Conservation (phyloP, 2,888 invertebrate species). For the Acholoe squamosa region DNA sequence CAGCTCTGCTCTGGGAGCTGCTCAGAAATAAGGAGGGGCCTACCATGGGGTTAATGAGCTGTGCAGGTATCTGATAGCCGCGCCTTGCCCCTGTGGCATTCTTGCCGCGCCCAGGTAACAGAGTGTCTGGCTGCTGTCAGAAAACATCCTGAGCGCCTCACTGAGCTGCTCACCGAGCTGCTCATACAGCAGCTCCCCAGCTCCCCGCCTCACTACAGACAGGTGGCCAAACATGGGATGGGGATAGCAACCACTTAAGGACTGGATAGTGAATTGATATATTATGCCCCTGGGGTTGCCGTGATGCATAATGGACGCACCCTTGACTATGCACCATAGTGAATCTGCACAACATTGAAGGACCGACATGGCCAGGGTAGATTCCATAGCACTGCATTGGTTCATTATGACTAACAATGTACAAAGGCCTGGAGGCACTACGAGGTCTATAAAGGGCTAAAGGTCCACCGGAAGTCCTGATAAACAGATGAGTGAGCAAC, state of each 20-base stretch:
- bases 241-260: neutral
- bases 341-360: too few relatives aligned
- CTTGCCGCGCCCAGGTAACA: conserved; percentile 26
- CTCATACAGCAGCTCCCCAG: neutral
- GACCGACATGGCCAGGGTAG: too few relatives aligned
- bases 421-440: too few relatives aligned
- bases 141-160: neutral
- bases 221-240: neutral
- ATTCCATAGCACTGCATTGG: too few relatives aligned
- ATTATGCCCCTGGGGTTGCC: too few relatives aligned
- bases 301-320: too few relatives aligned
- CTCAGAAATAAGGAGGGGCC: neutral
- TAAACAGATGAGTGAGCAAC: too few relatives aligned
- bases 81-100: neutral
- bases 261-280: too few relatives aligned
- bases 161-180: neutral
- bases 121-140: conserved; percentile 9
- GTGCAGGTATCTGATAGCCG: conserved; percentile 15
- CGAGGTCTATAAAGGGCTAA: too few relatives aligned
- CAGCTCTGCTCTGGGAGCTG: neutral
- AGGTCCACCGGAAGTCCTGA: too few relatives aligned
- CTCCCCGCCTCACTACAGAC: neutral
- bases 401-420: too few relatives aligned
- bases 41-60: conserved; percentile 1
- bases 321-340: too few relatives aligned